These are phyloP conservation scores for Drosophila conformis DNA, from an alignment of 2,888 invertebrate species.

Conservation along the genomic window DNA sequence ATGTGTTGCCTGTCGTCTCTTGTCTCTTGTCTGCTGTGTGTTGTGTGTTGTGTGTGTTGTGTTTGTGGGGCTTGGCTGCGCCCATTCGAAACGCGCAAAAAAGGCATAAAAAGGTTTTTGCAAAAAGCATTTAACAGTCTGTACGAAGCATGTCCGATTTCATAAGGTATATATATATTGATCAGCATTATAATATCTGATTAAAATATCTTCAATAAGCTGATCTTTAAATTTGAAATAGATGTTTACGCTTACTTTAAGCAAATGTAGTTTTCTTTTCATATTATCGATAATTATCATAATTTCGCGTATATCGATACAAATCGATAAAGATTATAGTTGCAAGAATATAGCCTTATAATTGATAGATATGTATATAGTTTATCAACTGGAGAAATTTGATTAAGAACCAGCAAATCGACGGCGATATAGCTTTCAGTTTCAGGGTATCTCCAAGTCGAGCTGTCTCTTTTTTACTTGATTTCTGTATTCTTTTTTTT, in stretches of 20 bases:
- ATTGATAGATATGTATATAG: rapidly evolving
- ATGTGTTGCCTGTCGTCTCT: background rate
- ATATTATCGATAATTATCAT: background rate
- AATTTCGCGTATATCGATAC: background rate
- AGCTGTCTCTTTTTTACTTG: background rate
- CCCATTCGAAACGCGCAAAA: background rate
- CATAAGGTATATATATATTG: background rate
- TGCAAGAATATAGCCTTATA: background rate
- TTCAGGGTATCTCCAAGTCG: background rate
- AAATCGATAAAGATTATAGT: background rate
- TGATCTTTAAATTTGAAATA: background rate
- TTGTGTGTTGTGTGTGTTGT: background rate
- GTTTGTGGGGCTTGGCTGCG: slow-evolving; percentile 19
- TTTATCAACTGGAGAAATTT: background rate
- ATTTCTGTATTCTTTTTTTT: background rate
- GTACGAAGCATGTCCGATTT: background rate
- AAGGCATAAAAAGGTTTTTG: background rate
- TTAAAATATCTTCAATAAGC: background rate
- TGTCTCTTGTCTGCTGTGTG: background rate
- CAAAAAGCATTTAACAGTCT: background rate
- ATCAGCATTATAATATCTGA: background rate
- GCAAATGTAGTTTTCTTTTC: background rate
- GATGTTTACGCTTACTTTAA: background rate
- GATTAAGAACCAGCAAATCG: no score
- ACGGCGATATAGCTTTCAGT: background rate